These are phyloP conservation scores for Hozukius guyotensis DNA, from an alignment of 2,797 vertebrate genomes.

Conservation along the genomic window DNA sequence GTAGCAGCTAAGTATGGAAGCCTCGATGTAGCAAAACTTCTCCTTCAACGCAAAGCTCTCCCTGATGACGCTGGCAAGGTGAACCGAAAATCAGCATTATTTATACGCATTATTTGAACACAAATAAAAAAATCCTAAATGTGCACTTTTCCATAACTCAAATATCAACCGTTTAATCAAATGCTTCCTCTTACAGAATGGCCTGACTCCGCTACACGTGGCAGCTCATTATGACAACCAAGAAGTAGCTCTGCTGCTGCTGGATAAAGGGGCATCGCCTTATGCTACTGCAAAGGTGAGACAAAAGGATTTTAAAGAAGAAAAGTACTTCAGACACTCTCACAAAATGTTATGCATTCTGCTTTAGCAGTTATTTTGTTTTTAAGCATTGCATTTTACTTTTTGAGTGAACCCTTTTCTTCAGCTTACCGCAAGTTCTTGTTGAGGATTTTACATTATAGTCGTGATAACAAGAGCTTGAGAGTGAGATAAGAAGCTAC, in stretches of 20 bases:
- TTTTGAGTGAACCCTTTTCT: not conserved
- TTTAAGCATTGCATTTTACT: not conserved
- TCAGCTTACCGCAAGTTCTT: not conserved
- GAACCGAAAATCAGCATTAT: conserved; percentile 29
- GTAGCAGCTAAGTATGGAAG: conserved; percentile 98
- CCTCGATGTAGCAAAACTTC: conserved; percentile 94
- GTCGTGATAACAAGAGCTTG: not conserved
- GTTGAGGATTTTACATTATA: not conserved
- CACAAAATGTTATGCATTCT: not conserved
- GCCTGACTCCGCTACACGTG: conserved; percentile 94
- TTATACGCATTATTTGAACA: not conserved
- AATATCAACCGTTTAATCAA: not conserved
- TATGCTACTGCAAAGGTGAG: conserved; percentile 93
- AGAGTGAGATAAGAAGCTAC: not conserved
- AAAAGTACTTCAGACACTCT: not conserved
- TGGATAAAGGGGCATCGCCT: conserved; percentile 92
- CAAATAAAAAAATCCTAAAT: not conserved
- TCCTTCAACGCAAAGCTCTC: conserved; percentile 91
- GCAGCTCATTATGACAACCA: conserved; percentile 96
- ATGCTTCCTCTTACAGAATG: conserved; percentile 85
- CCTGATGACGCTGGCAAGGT: conserved; percentile 95
- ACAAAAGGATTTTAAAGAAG: not conserved
- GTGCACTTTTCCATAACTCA: not conserved
- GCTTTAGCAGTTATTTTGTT: not conserved
- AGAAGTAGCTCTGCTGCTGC: conserved; percentile 92